phyloP scores from a whole-genome alignment of 2,113 vertebrate genomes.

The Colinus virginianus region DNA sequence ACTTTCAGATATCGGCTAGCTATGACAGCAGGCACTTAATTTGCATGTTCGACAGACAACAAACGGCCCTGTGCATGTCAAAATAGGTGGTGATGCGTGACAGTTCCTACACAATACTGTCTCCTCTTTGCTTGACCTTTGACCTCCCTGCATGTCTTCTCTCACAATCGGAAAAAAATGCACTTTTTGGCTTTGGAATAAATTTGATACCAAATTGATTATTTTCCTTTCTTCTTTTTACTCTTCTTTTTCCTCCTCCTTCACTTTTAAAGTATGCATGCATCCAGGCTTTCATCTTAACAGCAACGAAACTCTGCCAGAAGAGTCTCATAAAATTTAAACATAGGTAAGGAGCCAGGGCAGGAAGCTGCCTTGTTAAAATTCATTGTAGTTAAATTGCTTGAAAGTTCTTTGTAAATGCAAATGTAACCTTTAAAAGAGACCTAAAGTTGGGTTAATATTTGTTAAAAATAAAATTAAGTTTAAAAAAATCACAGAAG shows the following conservation, averaged over 20 bases:
- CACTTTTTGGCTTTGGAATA: conserved; percentile 91
- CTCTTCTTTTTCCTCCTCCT: conserved; percentile 46
- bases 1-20: conserved; percentile 93
- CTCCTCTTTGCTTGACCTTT: conserved; percentile 96
- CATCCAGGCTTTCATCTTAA: conserved; percentile 76
- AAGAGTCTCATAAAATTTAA: conserved; percentile 77
- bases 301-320: conserved; percentile 75
- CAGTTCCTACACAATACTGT: conserved; percentile 99
- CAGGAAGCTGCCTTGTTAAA: conserved; percentile 72
- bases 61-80: conserved; percentile 99
- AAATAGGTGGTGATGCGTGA: conserved; percentile 99
- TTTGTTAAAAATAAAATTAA: conserved; percentile 76
- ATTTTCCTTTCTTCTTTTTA: conserved; percentile 79
- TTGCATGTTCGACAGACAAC: conserved; percentile 99
- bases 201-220: conserved; percentile 95
- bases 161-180: conserved; percentile 91
- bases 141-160: conserved; percentile 97
- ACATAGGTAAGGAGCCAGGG: conserved; percentile 58
- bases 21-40: conserved; percentile 99
- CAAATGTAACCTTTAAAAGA: conserved; percentile 77
- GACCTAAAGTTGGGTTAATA: conserved; percentile 74
- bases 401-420: conserved; percentile 76
- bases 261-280: conserved; percentile 62
- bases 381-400: conserved; percentile 74
- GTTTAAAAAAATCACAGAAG: conserved; percentile 11